A percentile compares a stretch with the other conserved stretches of the same genome.
Conservation (phyloP, 30 jellyfish, hydroid and myxozoan species). For the Morbakka virulenta region DNA sequence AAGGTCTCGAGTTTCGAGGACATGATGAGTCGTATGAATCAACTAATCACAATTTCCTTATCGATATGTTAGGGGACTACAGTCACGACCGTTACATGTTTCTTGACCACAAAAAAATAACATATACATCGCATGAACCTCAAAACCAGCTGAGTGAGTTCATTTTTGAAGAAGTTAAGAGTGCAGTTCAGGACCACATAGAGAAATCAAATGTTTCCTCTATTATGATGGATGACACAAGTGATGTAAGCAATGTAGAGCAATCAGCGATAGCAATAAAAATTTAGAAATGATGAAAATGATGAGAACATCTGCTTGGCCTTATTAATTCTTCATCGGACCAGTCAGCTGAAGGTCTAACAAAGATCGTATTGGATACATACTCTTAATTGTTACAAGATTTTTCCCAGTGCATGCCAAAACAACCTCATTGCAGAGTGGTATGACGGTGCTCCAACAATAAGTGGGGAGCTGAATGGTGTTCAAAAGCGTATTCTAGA, state of each 20-base stretch:
- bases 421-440: not conserved
- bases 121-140: conserved; percentile 36
- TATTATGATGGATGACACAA: conserved; percentile 8
- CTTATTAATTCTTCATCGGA: too few species aligned
- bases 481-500: conserved; percentile 10
- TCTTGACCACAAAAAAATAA: not conserved
- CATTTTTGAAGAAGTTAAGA: conserved; percentile 14
- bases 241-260: not conserved
- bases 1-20: conserved; percentile 8
- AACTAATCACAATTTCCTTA: not conserved
- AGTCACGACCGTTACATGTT: conserved; percentile 7
- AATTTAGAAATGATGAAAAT: too few species aligned
- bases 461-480: conserved; percentile 24
- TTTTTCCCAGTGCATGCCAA: not conserved
- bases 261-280: not conserved
- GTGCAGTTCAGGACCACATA: not conserved
- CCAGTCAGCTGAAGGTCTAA: too few species aligned
- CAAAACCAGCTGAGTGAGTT: too few species aligned
- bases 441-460: not conserved
- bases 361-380: not conserved
- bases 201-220: not conserved
- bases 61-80: not conserved
- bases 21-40: conserved; percentile 6
- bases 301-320: not conserved
- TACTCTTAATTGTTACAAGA: not conserved